Base-by-base conservation (phyloP, 2,888 invertebrate genomes). In the Bimastos eiseni region DNA sequence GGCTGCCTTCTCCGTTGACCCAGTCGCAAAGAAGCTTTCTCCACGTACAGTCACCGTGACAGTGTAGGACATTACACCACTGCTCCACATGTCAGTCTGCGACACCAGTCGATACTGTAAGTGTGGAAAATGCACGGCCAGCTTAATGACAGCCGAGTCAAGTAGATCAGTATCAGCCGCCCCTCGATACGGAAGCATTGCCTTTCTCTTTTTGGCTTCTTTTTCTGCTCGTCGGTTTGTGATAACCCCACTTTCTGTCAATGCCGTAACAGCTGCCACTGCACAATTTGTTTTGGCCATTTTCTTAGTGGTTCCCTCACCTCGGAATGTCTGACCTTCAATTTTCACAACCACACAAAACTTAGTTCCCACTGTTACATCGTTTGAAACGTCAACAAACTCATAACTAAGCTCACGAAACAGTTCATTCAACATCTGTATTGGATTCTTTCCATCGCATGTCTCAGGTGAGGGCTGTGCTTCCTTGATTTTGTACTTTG, bases 1-100 rank as follows among this genome's bases (percentile, higher is more conserved):
- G 11, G 98, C 97, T 89, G 96, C 95, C 93, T 97, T 95, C 94
- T 97, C 97, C 90, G 96, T 97, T 90, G 96, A 96, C 13, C 97
- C 96, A 95, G 96, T 95, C 21, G 96, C 97, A 55, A 96, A 96
- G 93, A 96, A 97, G 11, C 95, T 96, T 92, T 96, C 96, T 11
- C 96, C 96, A 38, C 49, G 83, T 8, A 89, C 89, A 94, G 96
- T 96, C 21, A 98, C 98, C 17, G 97, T 96, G 93, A 98, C 97
- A 24, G 97, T 97, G 95, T 98, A 98, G 93, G 97, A 96, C 24
- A 41, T 91, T 13, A 38, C 17, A 11, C 89, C 70, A 36, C n/a
- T 86, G 49, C 34, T 84, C 70, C 83, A 83, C 88, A 86, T 36
- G 33, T 84, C 86, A 41, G n/a, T 90, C 86, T 90, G 86, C 15